Conservation (phyloP, 1,140 invertebrate species). For the Magallana ariakensis region DNA sequence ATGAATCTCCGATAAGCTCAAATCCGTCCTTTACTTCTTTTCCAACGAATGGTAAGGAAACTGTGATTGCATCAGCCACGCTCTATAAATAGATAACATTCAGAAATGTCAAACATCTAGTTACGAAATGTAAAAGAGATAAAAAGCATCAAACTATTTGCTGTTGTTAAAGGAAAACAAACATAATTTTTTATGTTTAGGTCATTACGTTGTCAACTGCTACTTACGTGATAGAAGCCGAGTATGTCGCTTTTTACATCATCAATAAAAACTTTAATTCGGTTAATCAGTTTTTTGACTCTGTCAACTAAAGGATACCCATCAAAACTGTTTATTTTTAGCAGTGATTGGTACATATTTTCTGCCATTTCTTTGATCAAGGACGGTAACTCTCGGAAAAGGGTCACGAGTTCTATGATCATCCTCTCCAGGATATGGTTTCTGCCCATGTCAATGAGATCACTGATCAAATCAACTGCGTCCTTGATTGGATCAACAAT, state of each 20-base stretch:
- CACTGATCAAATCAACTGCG: conserved; percentile 44
- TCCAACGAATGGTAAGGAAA: conserved; percentile 48
- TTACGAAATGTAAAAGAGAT: background rate
- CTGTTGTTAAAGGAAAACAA: too few relatives aligned
- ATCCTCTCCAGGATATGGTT: conserved; percentile 32
- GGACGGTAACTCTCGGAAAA: conserved; percentile 43
- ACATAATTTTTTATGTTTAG: too few relatives aligned
- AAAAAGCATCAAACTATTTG: background rate
- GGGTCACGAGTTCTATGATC: conserved; percentile 24
- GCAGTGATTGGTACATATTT: background rate
- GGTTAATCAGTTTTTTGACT: conserved; percentile 44
- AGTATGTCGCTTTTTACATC: conserved; percentile 50
- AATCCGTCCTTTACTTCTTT: conserved; percentile 50
- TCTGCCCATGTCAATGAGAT: conserved; percentile 41
- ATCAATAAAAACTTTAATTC: conserved; percentile 49
- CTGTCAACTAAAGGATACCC: conserved; percentile 40
- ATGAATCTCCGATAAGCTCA: conserved; percentile 33
- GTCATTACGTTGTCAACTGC: too few relatives aligned
- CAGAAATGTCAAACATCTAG: background rate
- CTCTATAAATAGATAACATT: conserved; percentile 40
- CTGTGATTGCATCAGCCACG: conserved; percentile 49
- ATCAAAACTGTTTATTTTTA: conserved; percentile 39
- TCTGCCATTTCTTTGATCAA: conserved; percentile 46
- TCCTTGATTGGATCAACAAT: conserved; percentile 50
- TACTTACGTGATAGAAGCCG: conserved; percentile 55